These are phyloP conservation scores for Orthosia cruda DNA, from an alignment of 2,888 invertebrate species.

Conservation along the genomic window DNA sequence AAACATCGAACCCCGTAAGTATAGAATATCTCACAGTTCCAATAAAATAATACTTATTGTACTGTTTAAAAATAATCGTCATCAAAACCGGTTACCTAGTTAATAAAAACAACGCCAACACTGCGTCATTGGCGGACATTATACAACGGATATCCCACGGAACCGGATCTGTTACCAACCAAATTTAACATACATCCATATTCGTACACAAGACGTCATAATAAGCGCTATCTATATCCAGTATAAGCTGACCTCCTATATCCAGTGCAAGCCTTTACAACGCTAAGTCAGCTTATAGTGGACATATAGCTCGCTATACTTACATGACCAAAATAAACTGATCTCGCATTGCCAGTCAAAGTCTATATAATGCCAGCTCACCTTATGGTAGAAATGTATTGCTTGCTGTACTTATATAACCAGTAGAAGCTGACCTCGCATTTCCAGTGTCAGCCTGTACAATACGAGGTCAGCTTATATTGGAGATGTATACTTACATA, in stretches of 20 bases:
- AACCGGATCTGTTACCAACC: conserved; percentile 8
- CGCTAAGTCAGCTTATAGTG: neutral
- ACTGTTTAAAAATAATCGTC: neutral
- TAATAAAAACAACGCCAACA: neutral
- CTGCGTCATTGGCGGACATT: neutral
- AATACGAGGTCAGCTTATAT: too few relatives aligned
- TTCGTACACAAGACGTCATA: neutral
- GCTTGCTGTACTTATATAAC: too few relatives aligned
- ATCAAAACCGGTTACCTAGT: neutral
- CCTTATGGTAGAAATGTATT: neutral
- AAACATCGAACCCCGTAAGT: too few relatives aligned
- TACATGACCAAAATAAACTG: too few relatives aligned
- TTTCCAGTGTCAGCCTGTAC: too few relatives aligned
- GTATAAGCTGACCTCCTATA: neutral
- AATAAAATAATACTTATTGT: too few relatives aligned
- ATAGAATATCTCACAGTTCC: neutral
- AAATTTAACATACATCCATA: neutral
- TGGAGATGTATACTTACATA: too few relatives aligned
- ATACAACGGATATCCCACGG: conserved; percentile 28
- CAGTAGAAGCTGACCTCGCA: too few relatives aligned
- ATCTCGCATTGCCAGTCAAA: neutral
- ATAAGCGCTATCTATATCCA: neutral
- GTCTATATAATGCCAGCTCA: neutral
- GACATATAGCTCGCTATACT: neutral
- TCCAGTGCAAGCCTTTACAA: neutral